Evolutionary conservation across 2,113 vertebrate species (phyloP), one percentile per base, ranked within the genome.

Genomic region (Tringa solitaria): DNA sequence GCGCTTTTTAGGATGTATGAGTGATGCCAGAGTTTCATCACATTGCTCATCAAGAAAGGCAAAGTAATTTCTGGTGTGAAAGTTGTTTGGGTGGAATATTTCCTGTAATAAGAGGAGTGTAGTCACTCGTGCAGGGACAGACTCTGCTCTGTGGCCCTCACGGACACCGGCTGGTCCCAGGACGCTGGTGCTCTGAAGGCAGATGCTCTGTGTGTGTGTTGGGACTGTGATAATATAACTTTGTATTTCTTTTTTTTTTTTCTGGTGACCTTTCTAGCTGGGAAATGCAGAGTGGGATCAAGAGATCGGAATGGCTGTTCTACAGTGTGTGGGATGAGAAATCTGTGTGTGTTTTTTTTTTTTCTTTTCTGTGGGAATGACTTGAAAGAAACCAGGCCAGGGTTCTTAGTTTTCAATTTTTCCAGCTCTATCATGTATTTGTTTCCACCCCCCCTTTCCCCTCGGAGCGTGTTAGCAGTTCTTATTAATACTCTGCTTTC

Each of bases 311-410:
- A 18, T 68, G 96, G 89, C 61, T 33, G n/a, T 64, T 54, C 48
- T 41, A 50, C 30, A 22, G 76, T 7, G 64, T 45, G 73, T 82
- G 95, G 93, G 94, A 65, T 84, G 83, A 89, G 88, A 69, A 96
- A 48, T 93, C 76, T 43, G 63, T 65, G 61, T 8, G n/a, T n/a
- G n/a, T 57, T 20, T 10, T 35, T 35, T 14, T 30, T 26, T 37
- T 26, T n/a, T 15, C 26, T 37, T 26, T 37, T 74, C 93, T 81
- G n/a, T 96, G 93, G 94, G 92, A 96, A 92, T 94, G 94, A 56
- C 61, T 97, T 57, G 79, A 69, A 45, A 74, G 93, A 83, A 86
- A 51, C 89, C 54, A 90, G 72, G 60, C 90, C 95, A 37, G 89
- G 86, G 68, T 68, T 96, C 65, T 80, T 86, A 21, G 39, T 39